phyloP scores from a whole-genome alignment of 1,140 invertebrate species.

The Drosophila truncata region DNA sequence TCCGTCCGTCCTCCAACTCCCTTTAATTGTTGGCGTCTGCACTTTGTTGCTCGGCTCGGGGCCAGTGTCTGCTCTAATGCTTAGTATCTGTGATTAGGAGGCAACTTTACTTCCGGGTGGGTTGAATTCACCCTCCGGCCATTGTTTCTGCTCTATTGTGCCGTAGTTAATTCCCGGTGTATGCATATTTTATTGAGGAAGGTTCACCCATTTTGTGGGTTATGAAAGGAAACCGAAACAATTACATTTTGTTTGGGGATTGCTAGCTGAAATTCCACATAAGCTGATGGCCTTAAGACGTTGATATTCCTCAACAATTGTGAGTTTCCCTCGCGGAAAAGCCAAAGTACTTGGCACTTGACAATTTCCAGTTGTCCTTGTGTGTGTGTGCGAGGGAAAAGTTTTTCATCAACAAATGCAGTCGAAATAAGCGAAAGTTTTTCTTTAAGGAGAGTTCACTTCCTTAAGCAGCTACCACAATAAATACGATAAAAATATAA shows the following conservation, averaged over 20 bases:
- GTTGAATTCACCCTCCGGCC: constrained; percentile 10
- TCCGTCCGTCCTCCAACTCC: background rate
- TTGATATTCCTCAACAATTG: constrained; percentile 27
- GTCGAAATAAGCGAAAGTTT: constrained; percentile 36
- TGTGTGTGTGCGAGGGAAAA: constrained; percentile 13
- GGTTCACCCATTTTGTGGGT: constrained; percentile 24
- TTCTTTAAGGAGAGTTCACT: constrained; percentile 19
- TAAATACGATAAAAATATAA: constrained; percentile 2
- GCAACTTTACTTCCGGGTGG: constrained; percentile 48
- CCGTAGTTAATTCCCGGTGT: constrained; percentile 46
- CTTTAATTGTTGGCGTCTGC: constrained; percentile 77
- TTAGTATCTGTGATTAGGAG: constrained; percentile 79
- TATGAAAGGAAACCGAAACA: constrained; percentile 27
- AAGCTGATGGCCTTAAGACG: constrained; percentile 26
- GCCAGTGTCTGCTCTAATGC: constrained; percentile 69
- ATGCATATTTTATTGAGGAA: constrained; percentile 76
- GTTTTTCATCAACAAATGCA: constrained; percentile 45
- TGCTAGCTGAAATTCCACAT: constrained; percentile 17
- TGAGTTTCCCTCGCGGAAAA: constrained; percentile 6
- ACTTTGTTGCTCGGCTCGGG: constrained; percentile 67
- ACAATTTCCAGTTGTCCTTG: constrained; percentile 22
- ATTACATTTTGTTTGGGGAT: constrained; percentile 38
- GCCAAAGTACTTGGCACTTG: constrained; percentile 43
- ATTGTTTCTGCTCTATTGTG: constrained; percentile 53
- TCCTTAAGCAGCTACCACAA: constrained; percentile 20